Percentiles rank a stretch among this genome's conserved stretches.
These are phyloP conservation scores for Pipistrellus kuhlii DNA, from an alignment of 2,797 vertebrate species.

Conservation along the genomic window DNA sequence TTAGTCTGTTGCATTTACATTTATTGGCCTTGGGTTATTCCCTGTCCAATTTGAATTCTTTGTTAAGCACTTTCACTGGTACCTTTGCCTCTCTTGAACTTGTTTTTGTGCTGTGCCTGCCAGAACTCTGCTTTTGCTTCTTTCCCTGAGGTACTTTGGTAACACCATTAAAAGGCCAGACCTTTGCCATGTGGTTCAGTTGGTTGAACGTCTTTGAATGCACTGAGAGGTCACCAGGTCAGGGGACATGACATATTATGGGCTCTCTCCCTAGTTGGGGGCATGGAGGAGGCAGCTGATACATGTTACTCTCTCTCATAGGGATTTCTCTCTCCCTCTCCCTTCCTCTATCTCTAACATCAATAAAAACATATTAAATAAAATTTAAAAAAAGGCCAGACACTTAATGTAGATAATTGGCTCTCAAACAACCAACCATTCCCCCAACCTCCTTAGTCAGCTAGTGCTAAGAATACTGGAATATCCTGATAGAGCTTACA, in stretches of 20 bases:
- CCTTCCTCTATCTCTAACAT: not conserved
- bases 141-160: not conserved
- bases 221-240: not conserved
- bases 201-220: not conserved
- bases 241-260: not conserved
- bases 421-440: not conserved
- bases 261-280: not conserved
- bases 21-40: not conserved
- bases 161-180: not conserved
- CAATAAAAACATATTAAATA: not conserved
- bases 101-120: conserved; percentile 1
- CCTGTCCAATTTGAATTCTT: not conserved
- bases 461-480: not conserved
- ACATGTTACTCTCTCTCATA: not conserved
- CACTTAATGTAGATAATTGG: not conserved
- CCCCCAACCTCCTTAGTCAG: not conserved
- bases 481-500: not conserved
- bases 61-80: not conserved
- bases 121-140: not conserved
- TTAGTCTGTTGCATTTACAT: not conserved
- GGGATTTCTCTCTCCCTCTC: not conserved
- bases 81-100: not conserved
- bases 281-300: not conserved
- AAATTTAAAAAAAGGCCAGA: not conserved
- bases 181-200: not conserved